Evolutionary conservation across 2,888 invertebrate genomes (phyloP).

Genomic region (Rhagium mordax): DNA sequence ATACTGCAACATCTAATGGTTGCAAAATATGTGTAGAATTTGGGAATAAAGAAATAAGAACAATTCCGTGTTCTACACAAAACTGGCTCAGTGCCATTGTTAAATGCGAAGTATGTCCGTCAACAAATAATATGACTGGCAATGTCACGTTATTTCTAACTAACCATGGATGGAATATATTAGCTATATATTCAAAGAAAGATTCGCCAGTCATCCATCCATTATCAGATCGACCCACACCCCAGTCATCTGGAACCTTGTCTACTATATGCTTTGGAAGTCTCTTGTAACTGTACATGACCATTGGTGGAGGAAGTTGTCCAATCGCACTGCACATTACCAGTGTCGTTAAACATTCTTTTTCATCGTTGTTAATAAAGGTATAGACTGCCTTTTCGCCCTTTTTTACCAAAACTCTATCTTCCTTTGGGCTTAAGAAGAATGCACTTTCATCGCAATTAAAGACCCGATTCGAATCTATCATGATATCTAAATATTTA

Average conservation of each 20-base stretch:
- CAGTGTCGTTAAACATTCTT: background rate
- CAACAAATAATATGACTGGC: conserved; percentile 16
- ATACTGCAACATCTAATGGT: background rate
- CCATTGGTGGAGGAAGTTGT: background rate
- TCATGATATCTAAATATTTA: conserved; percentile 11
- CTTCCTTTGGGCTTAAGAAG: conserved; percentile 43
- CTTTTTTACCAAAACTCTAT: conserved; percentile 44
- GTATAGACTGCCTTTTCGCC: conserved; percentile 43
- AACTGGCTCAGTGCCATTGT: background rate
- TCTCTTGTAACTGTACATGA: background rate
- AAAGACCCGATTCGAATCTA: conserved; percentile 30
- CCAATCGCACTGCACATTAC: background rate
- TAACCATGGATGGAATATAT: conserved; percentile 15
- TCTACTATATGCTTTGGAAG: background rate
- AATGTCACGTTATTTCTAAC: background rate
- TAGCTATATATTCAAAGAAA: conserved; percentile 13
- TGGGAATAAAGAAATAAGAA: background rate
- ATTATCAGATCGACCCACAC: background rate
- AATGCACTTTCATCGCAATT: conserved; percentile 48
- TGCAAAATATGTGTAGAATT: background rate
- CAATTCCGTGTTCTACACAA: background rate
- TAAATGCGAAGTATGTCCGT: background rate
- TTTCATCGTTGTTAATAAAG: conserved; percentile 38
- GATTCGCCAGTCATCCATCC: conserved; percentile 24
- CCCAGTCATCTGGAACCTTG: conserved; percentile 2